Conservation (phyloP, 1,140 invertebrate genomes). For the Pseudachorutes palmiensis region DNA sequence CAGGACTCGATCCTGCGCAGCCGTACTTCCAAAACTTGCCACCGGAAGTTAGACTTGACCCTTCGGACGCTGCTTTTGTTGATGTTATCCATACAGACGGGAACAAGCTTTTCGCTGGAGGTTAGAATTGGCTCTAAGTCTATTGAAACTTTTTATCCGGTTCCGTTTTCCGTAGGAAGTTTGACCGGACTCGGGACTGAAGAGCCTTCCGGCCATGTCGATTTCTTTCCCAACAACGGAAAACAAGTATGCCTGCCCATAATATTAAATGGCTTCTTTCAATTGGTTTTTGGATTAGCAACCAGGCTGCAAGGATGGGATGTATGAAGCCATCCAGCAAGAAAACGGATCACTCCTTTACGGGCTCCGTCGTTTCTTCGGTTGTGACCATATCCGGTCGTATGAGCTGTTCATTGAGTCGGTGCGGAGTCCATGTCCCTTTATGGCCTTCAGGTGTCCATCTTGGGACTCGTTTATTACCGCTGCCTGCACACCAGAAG, state of each 20-base stretch:
- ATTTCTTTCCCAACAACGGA: slow-evolving; percentile 78
- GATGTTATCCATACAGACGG: slow-evolving; percentile 84
- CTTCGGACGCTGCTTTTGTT: slow-evolving; percentile 73
- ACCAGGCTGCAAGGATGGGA: slow-evolving; percentile 69
- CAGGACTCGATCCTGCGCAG: slow-evolving; percentile 81
- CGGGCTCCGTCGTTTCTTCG: slow-evolving; percentile 63
- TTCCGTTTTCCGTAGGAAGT: slow-evolving; percentile 44
- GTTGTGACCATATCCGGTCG: slow-evolving; percentile 76
- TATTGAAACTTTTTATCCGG: not conserved
- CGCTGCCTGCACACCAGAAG: not conserved
- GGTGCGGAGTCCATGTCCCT: slow-evolving; percentile 64
- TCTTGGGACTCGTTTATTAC: slow-evolving; percentile 62
- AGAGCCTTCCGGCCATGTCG: slow-evolving; percentile 72
- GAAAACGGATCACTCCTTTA: slow-evolving; percentile 56
- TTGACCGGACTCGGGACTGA: slow-evolving; percentile 57
- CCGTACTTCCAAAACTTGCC: slow-evolving; percentile 80
- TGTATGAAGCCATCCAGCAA: slow-evolving; percentile 57
- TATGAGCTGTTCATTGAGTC: slow-evolving; percentile 79
- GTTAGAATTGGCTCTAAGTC: slow-evolving; percentile 38
- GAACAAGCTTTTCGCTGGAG: slow-evolving; percentile 66
- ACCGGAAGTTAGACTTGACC: slow-evolving; percentile 71
- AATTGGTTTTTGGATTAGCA: too few species aligned
- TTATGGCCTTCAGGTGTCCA: slow-evolving; percentile 63
- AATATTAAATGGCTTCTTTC: too few species aligned
- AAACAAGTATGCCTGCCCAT: too few species aligned